Conservation (phyloP, 2,888 invertebrate genomes). For the Cryptus armator region DNA sequence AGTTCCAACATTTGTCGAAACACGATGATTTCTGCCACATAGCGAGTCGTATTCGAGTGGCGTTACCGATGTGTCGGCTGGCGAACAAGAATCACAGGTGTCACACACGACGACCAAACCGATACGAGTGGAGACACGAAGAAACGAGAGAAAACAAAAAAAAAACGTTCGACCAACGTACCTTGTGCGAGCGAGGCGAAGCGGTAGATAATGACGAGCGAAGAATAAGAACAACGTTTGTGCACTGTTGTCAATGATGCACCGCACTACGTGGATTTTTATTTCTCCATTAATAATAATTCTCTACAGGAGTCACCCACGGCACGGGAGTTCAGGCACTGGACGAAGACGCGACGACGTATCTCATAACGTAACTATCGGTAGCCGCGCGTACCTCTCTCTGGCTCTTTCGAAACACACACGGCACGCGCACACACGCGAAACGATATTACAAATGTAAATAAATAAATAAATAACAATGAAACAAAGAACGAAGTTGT, state of each 20-base stretch:
- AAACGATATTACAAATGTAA: neutral
- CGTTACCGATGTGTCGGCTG: slow-evolving; percentile 1
- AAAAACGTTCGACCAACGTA: slow-evolving; percentile 64
- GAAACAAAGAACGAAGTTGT: neutral
- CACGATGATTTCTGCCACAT: slow-evolving; percentile 26
- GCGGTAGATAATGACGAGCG: slow-evolving; percentile 71
- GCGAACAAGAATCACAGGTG: slow-evolving; percentile 24
- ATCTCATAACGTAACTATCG: slow-evolving; percentile 59
- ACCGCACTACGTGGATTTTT: slow-evolving; percentile 14
- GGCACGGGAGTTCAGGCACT: slow-evolving; percentile 47
- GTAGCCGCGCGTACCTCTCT: slow-evolving; percentile 7
- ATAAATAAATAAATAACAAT: neutral
- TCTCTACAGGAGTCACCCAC: slow-evolving; percentile 40
- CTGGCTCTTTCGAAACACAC: neutral
- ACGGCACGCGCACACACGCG: neutral
- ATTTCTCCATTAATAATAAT: slow-evolving; percentile 41
- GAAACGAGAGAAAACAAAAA: neutral
- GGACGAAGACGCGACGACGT: slow-evolving; percentile 59
- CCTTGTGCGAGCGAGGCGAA: slow-evolving; percentile 78
- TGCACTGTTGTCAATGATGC: neutral
- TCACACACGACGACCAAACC: slow-evolving; percentile 8
- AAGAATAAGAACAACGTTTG: slow-evolving; percentile 30
- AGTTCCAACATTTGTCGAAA: neutral
- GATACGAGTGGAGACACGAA: neutral
- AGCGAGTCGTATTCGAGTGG: neutral